A percentile compares a stretch with the other conserved stretches of the same genome.
phyloP scores from a whole-genome alignment of 2,797 vertebrate genomes.

The Basileuterus tristriatus region DNA sequence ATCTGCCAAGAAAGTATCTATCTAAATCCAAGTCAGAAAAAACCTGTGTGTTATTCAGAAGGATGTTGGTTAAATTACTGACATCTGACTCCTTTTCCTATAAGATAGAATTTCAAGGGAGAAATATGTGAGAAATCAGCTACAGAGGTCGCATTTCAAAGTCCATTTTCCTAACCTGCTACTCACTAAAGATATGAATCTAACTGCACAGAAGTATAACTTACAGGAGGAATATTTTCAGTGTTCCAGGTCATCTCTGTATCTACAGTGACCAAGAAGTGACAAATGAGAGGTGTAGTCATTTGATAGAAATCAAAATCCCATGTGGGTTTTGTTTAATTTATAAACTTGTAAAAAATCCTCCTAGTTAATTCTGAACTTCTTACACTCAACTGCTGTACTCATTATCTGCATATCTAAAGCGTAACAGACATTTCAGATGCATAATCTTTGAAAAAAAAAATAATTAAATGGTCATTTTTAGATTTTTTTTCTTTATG shows the following conservation, averaged over 20 bases:
- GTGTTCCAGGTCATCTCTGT: not conserved
- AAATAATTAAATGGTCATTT: not conserved
- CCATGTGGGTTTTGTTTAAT: not conserved
- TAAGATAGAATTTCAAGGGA: not conserved
- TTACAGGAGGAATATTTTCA: not conserved
- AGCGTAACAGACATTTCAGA: not conserved
- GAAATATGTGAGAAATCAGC: not conserved
- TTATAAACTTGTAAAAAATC: not conserved
- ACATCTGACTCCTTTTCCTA: not conserved
- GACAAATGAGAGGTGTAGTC: not conserved
- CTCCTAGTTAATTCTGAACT: not conserved
- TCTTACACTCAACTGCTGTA: not conserved
- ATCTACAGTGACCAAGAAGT: not conserved
- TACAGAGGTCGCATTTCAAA: conserved; percentile 26
- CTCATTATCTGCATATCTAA: not conserved
- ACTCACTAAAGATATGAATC: not conserved
- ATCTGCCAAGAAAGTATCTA: not conserved
- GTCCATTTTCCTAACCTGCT: not conserved
- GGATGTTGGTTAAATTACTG: not conserved
- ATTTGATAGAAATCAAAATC: not conserved
- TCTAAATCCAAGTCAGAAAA: not conserved
- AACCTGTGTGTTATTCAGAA: not conserved
- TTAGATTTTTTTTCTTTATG: not conserved
- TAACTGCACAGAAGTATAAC: not conserved
- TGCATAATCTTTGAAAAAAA: not conserved